Evolutionary conservation across 2,888 invertebrate genomes (phyloP), one percentile per base, ranked within the genome.

Genomic region (Tryphoninae sp.): DNA sequence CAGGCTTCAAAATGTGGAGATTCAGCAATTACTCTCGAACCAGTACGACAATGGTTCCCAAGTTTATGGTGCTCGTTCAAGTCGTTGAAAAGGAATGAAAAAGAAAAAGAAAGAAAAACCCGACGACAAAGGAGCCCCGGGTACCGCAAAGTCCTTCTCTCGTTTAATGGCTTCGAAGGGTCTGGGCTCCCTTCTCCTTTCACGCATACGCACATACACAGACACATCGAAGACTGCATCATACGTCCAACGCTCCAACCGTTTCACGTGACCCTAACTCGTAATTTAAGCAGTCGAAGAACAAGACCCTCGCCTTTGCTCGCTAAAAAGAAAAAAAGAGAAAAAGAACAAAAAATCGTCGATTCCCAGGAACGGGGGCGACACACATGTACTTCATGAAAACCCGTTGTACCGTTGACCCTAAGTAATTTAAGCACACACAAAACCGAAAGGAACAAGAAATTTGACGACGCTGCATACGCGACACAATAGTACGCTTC

Each of bases 401-500:
- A 59, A 51, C 68, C 49, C 62, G 68, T 82, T 80, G 74, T 62
- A 80, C 59, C 74, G 77, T 83, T 75, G 82, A 82, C 77, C 81
- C 77, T 42, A 19, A 75, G 80, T 84, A 79, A 84, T 84, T 82
- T 79, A 84, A 84, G 80, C 72, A 77, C 74, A 42, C 53, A 69
- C 26, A 42, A 75, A 42, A 19, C 64, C 55, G 65, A 49, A 72
- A 59, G 64, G 67, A 80, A 72, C 58, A 65, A 77, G 80, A 81
- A 81, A 83, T 67, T 81, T 69, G 78, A 84, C 78, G 72, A 73
- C 68, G 68, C 58, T 55, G 61, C 72, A 64, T 73, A 73, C 19
- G 73, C 72, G 64, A 82, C 79, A 84, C 84, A 84, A 84, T 84
- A 81, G 77, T 79, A 77, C 73, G 78, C 68, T 74, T 83, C 84